A percentile compares a stretch with the other conserved stretches of the same genome.
phyloP scores from a whole-genome alignment of 2,797 vertebrate genomes.

The Acipenser transmontanus region DNA sequence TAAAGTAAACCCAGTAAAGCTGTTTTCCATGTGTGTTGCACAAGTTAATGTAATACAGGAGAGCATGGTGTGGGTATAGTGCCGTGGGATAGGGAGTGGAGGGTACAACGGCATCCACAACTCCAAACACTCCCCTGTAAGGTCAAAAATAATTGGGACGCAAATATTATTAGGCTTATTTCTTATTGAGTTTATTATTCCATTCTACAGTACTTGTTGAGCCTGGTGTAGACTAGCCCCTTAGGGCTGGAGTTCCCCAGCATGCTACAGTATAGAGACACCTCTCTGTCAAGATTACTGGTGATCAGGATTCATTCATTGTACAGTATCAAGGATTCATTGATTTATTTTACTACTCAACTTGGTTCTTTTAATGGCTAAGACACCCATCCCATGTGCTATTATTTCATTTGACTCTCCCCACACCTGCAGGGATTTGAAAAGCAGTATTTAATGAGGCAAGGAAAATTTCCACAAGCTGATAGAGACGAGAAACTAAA shows the following conservation, averaged over 20 bases:
- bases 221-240: too few relatives aligned
- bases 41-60: too few relatives aligned
- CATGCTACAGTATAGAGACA: background rate
- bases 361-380: constrained; percentile 1
- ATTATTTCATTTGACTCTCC: constrained; percentile 20
- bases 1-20: constrained; percentile 30
- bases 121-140: too few relatives aligned
- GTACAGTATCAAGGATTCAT: background rate
- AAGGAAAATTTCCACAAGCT: constrained; percentile 31
- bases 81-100: too few relatives aligned
- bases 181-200: too few relatives aligned
- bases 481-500: constrained; percentile 49
- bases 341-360: background rate
- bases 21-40: constrained; percentile 33
- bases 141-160: too few relatives aligned
- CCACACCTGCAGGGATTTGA: constrained; percentile 38
- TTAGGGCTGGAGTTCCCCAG: too few relatives aligned
- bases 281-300: background rate
- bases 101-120: too few relatives aligned
- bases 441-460: constrained; percentile 27
- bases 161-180: too few relatives aligned
- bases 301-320: background rate
- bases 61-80: too few relatives aligned
- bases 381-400: constrained; percentile 5
- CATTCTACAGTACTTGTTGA: too few relatives aligned